phyloP scores from a whole-genome alignment of 2,113 vertebrate genomes.

The Arenaria interpres region DNA sequence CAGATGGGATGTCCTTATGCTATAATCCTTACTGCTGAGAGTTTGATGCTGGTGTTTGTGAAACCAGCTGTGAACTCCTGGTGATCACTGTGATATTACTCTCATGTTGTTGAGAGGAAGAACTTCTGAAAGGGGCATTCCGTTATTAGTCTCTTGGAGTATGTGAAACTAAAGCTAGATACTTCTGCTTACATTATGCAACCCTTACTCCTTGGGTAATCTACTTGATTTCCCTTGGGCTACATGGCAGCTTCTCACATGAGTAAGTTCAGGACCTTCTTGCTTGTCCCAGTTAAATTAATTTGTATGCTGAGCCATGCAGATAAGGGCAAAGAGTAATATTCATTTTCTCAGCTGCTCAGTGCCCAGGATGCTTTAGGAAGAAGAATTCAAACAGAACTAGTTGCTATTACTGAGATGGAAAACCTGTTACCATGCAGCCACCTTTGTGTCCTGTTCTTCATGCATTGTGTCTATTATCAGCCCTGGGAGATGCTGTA shows the following conservation, averaged over 20 bases:
- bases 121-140: not conserved
- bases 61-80: not conserved
- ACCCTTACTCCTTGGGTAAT: not conserved
- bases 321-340: not conserved
- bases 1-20: not conserved
- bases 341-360: conserved; percentile 3
- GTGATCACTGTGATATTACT: not conserved
- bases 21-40: not conserved
- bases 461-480: not conserved
- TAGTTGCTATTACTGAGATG: not conserved
- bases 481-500: not conserved
- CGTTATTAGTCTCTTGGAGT: not conserved
- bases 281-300: not conserved
- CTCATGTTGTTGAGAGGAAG: not conserved
- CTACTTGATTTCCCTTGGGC: conserved; percentile 6
- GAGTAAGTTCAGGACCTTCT: not conserved
- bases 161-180: not conserved
- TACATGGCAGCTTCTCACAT: not conserved
- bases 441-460: not conserved
- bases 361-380: not conserved
- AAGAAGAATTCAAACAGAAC: not conserved
- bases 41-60: not conserved
- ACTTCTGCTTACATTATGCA: not conserved
- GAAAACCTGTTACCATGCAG: not conserved
- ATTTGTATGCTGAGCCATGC: conserved; percentile 18